phyloP scores from a whole-genome alignment of 2,113 vertebrate species.

The Camelus dromedarius region DNA sequence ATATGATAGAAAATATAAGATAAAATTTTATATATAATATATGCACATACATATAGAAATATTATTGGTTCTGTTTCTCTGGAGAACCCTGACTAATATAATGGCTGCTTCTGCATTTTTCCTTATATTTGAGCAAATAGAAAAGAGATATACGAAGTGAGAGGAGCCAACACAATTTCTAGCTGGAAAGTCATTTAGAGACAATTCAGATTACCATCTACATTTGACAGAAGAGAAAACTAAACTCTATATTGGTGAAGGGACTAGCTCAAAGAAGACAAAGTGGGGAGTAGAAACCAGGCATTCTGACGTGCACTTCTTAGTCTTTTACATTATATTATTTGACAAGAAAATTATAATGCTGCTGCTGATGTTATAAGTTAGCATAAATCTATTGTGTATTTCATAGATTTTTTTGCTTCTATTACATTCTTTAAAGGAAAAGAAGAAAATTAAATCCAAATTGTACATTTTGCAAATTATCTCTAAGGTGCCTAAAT shows the following conservation, averaged over 20 bases:
- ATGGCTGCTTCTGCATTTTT: background rate
- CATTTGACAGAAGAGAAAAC: background rate
- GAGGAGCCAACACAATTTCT: background rate
- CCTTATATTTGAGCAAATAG: background rate
- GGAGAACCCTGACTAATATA: background rate
- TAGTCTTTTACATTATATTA: background rate
- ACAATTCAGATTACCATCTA: background rate
- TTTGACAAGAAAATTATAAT: background rate
- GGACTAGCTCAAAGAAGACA: background rate
- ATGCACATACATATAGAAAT: background rate
- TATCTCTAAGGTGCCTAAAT: constrained; percentile 9
- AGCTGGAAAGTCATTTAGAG: background rate
- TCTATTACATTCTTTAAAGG: background rate
- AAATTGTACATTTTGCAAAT: constrained; percentile 37
- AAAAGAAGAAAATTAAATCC: background rate
- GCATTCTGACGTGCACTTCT: background rate
- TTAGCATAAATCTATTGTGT: background rate
- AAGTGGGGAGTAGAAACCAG: background rate
- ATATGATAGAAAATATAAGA: background rate
- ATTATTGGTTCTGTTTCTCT: background rate
- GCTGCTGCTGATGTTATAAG: background rate
- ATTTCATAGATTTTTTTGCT: background rate
- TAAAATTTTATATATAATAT: background rate
- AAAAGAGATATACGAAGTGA: background rate
- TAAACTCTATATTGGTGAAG: background rate